Conservation (phyloP, 2,888 invertebrate species). For the Noctuana brunneofusca region DNA sequence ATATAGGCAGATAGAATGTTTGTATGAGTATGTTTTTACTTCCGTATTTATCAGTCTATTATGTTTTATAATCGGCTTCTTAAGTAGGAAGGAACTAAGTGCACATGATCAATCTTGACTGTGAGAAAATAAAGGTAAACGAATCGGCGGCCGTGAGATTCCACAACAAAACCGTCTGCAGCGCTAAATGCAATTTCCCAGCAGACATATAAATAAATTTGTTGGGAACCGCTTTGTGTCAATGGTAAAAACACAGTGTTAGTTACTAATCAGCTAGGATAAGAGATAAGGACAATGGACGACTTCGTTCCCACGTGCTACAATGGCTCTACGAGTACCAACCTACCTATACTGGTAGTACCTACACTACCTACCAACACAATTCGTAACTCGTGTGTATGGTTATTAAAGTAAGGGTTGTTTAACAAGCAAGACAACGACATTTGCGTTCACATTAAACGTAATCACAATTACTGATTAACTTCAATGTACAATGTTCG, state of each 20-base stretch:
- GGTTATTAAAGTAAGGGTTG: conserved; percentile 44
- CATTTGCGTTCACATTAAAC: conserved; percentile 42
- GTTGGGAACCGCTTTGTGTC: conserved; percentile 72
- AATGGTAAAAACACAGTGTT: conserved; percentile 65
- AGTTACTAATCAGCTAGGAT: conserved; percentile 72
- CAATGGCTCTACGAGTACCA: conserved; percentile 46
- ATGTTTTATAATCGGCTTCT: conserved; percentile 32
- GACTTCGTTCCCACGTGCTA: conserved; percentile 58
- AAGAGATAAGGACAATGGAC: conserved; percentile 69
- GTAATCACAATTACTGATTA: conserved; percentile 38
- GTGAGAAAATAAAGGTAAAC: conserved; percentile 71
- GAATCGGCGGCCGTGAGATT: conserved; percentile 64
- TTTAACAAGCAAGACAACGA: conserved; percentile 38
- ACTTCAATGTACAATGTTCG: conserved; percentile 31
- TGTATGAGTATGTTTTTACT: conserved; percentile 11
- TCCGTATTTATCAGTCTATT: conserved; percentile 29
- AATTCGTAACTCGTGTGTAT: conserved; percentile 37
- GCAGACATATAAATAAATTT: conserved; percentile 55
- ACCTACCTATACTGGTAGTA: neutral
- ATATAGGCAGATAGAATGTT: neutral
- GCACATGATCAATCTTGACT: conserved; percentile 64
- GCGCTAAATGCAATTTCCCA: conserved; percentile 64
- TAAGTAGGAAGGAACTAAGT: conserved; percentile 50
- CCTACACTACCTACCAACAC: conserved; percentile 38
- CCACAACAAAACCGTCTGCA: conserved; percentile 58